phyloP scores from a whole-genome alignment of 1,140 invertebrate genomes.

The Cydia splendana region DNA sequence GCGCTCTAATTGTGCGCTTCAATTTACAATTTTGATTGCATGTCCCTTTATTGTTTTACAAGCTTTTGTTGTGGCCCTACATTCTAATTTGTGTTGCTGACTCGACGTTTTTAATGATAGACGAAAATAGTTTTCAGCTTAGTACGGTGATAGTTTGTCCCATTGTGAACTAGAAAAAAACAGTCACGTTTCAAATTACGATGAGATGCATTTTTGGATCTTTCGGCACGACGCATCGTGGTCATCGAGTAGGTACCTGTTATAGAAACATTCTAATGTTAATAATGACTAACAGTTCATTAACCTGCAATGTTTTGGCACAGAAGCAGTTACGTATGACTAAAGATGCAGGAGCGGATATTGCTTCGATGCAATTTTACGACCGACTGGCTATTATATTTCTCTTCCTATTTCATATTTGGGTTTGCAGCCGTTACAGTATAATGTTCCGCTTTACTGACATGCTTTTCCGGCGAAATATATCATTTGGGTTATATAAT shows the following conservation, averaged over 20 bases:
- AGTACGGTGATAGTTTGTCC: slow-evolving; percentile 4
- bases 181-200: slow-evolving; percentile 2
- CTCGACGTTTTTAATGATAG: slow-evolving; percentile 25
- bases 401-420: slow-evolving; percentile 61
- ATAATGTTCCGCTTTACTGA: not conserved
- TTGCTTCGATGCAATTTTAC: slow-evolving; percentile 49
- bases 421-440: slow-evolving; percentile 46
- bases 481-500: not conserved
- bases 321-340: slow-evolving; percentile 6
- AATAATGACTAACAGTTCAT: not conserved
- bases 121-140: slow-evolving; percentile 31
- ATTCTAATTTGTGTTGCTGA: slow-evolving; percentile 26
- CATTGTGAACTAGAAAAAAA: slow-evolving; percentile 22
- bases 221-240: not conserved
- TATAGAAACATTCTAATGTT: not conserved
- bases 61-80: slow-evolving; percentile 41
- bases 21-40: slow-evolving; percentile 62
- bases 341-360: slow-evolving; percentile 24
- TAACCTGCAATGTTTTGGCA: slow-evolving; percentile 6
- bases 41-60: slow-evolving; percentile 56
- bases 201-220: slow-evolving; percentile 3
- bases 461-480: not conserved
- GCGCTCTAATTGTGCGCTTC: slow-evolving; percentile 61
- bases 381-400: slow-evolving; percentile 40
- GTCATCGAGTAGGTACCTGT: not conserved